Evolutionary conservation across 2,113 vertebrate genomes (phyloP), one percentile per base, ranked within the genome.

Genomic region (Mobula birostris): DNA sequence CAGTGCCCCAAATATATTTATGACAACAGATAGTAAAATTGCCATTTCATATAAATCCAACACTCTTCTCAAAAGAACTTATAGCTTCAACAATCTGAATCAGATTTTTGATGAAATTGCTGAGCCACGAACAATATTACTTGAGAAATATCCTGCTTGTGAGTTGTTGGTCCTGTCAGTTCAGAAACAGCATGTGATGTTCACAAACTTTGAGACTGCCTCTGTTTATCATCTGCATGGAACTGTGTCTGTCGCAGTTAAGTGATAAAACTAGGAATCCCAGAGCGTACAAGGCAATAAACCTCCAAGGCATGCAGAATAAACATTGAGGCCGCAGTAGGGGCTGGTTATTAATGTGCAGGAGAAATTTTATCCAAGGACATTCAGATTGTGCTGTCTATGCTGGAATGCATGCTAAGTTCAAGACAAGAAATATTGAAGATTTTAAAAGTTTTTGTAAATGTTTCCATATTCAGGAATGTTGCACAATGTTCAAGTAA

Each of bases 231-330:
- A 70, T 56, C 91, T 72, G 70, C 61, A 79, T 79, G 83, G 74
- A 56, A 93, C 70, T 76, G 8, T 76, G 91, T 93, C 91, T 56
- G 32, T 32, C 66, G 36, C 63, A 90, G 87, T 93, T 11, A 93
- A 93, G 91, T 74, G 66, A 93, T 93, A 93, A 93, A 93, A 9
- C 9, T 29, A 76, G 70, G 91, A 93, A 93, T 93, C 68, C 91
- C 91, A 93, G 40, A 74, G 70, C 56, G 91, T 74, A 93, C 68
- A 74, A 93, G 91, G 91, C 91, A 93, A 74, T 93, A 93, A 93
- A 93, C 70, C 19, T 72, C 91, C 72, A 12, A 29, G 19, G 91
- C 91, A 93, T 56, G 48, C 68, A 93, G 91, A 74, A 93, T 93
- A 93, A 93, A 93, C 91, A 93, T 27, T 56, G 91, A 93, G 91